These are phyloP conservation scores for Galendromus occidentalis DNA, from an alignment of 1,140 invertebrate genomes.

Conservation along the genomic window DNA sequence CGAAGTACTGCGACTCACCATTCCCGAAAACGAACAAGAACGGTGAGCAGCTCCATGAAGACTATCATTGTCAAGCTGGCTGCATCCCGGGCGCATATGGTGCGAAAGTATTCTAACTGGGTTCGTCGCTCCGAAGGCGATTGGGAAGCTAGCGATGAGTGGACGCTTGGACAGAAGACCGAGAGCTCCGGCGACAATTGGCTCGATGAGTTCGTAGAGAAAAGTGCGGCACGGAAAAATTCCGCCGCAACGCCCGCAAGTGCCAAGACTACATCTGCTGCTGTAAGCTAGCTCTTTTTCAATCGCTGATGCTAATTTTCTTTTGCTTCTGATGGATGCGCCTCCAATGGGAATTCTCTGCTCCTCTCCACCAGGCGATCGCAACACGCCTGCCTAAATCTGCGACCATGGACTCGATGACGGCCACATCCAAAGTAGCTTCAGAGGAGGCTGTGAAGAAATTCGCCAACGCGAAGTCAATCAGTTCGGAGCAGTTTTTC, in stretches of 20 bases:
- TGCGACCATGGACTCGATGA: conserved; percentile 11
- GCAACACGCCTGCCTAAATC: background rate
- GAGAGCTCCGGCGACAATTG: conserved; percentile 11
- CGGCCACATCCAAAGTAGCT: background rate
- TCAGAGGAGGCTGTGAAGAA: conserved; percentile 64
- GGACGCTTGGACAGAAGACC: background rate
- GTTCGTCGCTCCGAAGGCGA: too few relatives aligned
- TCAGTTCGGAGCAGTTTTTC: conserved; percentile 92
- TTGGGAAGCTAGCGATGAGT: background rate
- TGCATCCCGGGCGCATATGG: too few relatives aligned
- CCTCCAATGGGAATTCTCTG: too few relatives aligned
- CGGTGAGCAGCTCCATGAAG: too few relatives aligned
- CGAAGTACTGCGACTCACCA: conserved; percentile 23
- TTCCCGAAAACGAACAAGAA: conserved; percentile 16
- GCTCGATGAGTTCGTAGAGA: background rate
- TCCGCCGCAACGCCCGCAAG: background rate
- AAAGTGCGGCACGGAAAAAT: background rate
- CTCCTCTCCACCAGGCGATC: too few relatives aligned
- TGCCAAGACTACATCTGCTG: too few relatives aligned
- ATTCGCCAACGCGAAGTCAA: conserved; percentile 87
- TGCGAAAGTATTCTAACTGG: too few relatives aligned
- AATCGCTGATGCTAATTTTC: too few relatives aligned
- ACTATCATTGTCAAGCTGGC: too few relatives aligned
- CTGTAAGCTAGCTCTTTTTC: too few relatives aligned
- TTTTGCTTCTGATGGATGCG: too few relatives aligned